A percentile compares a stretch with the other conserved stretches of the same genome.
These are phyloP conservation scores for Nemurella pictetii DNA, from an alignment of 2,888 invertebrate species.

Conservation along the genomic window DNA sequence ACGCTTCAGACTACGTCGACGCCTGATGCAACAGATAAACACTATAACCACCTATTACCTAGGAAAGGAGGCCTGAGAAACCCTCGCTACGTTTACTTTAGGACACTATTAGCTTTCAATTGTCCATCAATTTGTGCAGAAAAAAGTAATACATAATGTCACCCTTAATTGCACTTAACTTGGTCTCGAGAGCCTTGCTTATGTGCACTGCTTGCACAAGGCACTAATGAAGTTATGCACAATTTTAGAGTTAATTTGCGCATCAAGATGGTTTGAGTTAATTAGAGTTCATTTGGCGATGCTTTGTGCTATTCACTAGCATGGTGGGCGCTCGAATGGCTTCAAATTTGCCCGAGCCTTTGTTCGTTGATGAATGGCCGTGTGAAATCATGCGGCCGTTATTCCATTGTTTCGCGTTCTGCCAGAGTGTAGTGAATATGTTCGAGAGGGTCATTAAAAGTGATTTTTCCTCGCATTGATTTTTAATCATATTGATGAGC, in stretches of 20 bases:
- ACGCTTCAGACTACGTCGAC: not conserved
- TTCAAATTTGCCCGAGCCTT: not conserved
- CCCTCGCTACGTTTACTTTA: not conserved
- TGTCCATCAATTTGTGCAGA: not conserved
- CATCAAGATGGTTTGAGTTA: conserved; percentile 4
- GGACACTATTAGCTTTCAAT: not conserved
- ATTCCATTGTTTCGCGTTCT: not conserved
- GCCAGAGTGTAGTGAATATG: not conserved
- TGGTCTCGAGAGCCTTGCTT: not conserved
- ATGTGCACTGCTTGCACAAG: not conserved
- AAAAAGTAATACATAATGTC: not conserved
- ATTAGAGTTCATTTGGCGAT: conserved; percentile 2
- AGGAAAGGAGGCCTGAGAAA: not conserved
- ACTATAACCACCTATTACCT: not conserved
- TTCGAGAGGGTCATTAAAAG: not conserved
- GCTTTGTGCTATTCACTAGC: conserved; percentile 1
- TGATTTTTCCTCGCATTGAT: not conserved
- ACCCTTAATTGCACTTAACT: too few relatives aligned
- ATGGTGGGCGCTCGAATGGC: not conserved
- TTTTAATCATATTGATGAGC: not conserved
- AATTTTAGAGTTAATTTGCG: not conserved
- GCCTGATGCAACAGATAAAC: not conserved
- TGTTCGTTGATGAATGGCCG: not conserved
- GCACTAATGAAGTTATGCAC: not conserved
- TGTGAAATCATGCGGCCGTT: not conserved